Evolutionary conservation across 2,797 vertebrate species (phyloP), one percentile per base, ranked within the genome.

Genomic region (Lycodopsis pacificus): DNA sequence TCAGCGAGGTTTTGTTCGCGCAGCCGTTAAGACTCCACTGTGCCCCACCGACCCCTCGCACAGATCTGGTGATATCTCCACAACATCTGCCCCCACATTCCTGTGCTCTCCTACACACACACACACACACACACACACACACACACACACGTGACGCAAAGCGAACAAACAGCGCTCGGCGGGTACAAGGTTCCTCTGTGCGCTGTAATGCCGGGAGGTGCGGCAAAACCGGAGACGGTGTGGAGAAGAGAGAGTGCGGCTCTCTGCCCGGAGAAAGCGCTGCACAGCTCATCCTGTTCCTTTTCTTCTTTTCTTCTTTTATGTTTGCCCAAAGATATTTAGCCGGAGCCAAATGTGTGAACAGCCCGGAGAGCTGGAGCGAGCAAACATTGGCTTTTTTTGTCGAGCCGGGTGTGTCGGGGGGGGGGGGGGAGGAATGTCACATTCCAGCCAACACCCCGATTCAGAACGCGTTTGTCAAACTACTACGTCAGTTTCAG

Each of bases 81-180:
- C 42, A 61, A 44, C 69, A 70, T 71, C 49, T 25, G 22, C 22
- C 36, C 64, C 79, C 81, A 84, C 76, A 70, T 79, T 56, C 67
- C 65, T 54, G 25, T 17, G 11, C 64, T 14, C 71, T 65, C 64
- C 17, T 13, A 67, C 71, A 58, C 72, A 38, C 61, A 46, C 40
- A 40, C 7, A 13, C 36, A 25, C 30, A 36, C 57, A 34, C 19
- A 34, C 40, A 44, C 14, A 46, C 40, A 40, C 7, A 13, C 36
- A 25, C 30, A 36, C 57, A 34, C 19, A 36, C 40, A 44, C 14
- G 11, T 11, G 42, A 4, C 51, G n/a, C 40, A 32, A n/a, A 42
- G 53, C 15, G 14, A 65, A 51, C 44, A 34, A 30, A 25, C 25
- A 19, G 36, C 38, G 22, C 36, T 17, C 38, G 14, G 40, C 15